Base-by-base conservation (phyloP, 2,797 vertebrate genomes). In the Myiothlypis coronata region DNA sequence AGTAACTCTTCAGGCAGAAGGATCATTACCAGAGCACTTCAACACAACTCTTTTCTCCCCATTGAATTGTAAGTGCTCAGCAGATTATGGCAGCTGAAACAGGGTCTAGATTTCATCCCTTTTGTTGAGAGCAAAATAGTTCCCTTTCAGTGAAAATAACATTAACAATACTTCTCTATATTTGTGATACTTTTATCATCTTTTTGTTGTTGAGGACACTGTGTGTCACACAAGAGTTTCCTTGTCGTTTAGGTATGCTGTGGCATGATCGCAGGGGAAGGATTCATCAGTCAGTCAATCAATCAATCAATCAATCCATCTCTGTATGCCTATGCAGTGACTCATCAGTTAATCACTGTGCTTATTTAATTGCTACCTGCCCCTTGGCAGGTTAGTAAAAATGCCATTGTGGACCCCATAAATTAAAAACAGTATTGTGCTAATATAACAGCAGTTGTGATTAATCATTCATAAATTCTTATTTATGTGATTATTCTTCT, bases 401-500 rank as follows among this genome's bases (percentile, higher is more conserved):
- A 76, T 91, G 55, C 32, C 68, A 60, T 81, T 92, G 65, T 85
- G 83, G 77, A 85, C 75, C 90, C 56, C 10, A 37, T 91, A 94
- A 93, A 93, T 94, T 96, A 97, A 97, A 97, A 97, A 97, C 93
- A 96, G 57, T 92, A 87, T 63, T 50, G 87, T 78, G 83, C 37
- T 97, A 93, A 96, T 97, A 91, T 84, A 90, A 41, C 63, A 89
- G 83, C 87, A 83, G 43, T 57, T 69, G 77, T 57, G 39, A 96
- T 98, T 97, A 97, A 97, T 97, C 90, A 98, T 97, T 98, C 95
- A 97, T 97, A 96, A 93, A 94, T 95, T 97, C 96, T 97, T 97
- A 94, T 97, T 97, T 97, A 95, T 93, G 71, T 96, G 92, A 97
- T 97, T 97, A 94, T 97, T 96, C 75, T 95, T 97, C 95, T 97